These are phyloP conservation scores for Octomys mimax DNA, from an alignment of 2,797 vertebrate genomes.

Conservation along the genomic window DNA sequence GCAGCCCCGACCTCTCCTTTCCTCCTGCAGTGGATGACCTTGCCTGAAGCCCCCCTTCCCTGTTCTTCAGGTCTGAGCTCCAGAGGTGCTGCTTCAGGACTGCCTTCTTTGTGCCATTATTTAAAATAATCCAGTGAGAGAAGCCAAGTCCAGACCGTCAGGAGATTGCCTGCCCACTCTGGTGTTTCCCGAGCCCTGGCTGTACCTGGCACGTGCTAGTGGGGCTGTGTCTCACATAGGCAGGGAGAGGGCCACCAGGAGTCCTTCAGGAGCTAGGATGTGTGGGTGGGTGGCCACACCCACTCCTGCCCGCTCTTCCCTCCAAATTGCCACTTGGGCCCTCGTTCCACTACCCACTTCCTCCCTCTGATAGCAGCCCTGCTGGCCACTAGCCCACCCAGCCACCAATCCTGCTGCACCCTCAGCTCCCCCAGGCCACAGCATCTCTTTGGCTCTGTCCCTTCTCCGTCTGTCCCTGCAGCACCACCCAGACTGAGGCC, in stretches of 20 bases:
- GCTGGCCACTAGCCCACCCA: background rate
- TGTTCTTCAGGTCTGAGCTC: background rate
- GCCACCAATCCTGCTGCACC: background rate
- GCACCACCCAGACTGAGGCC: background rate
- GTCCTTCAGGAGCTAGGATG: background rate
- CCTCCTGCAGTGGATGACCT: background rate
- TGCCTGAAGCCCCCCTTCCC: background rate
- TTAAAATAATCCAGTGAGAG: background rate
- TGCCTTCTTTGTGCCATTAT: background rate
- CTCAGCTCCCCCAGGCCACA: background rate
- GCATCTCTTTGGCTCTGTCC: background rate
- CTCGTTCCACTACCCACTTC: too few relatives aligned
- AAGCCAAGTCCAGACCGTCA: background rate
- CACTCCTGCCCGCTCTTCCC: background rate
- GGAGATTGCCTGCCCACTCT: background rate
- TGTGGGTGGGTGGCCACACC: background rate
- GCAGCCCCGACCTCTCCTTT: background rate
- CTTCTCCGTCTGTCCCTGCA: background rate
- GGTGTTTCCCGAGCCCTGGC: background rate
- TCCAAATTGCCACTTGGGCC: too few relatives aligned
- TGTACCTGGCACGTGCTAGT: background rate
- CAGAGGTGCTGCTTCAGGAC: background rate
- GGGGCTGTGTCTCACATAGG: accelerated
- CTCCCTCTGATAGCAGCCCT: background rate
- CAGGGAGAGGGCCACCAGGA: background rate